A percentile compares a stretch with the other conserved stretches of the same genome.
phyloP scores from a whole-genome alignment of 2,797 vertebrate genomes.

The Syngnathus acus region DNA sequence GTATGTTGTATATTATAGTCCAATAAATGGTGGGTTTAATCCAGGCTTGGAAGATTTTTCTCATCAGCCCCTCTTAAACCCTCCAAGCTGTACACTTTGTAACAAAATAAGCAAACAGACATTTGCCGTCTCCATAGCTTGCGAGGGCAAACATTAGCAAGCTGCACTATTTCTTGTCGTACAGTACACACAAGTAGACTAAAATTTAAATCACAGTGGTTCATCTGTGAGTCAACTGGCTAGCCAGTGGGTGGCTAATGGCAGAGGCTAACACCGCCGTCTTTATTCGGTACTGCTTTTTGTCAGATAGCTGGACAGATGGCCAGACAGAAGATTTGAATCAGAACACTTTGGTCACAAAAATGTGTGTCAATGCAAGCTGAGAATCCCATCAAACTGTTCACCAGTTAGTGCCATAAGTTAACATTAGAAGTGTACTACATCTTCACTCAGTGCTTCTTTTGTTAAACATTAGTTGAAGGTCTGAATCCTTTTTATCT shows the following conservation, averaged over 20 bases:
- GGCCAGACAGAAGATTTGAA: too few relatives aligned
- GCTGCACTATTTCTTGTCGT: not conserved
- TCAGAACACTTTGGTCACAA: too few relatives aligned
- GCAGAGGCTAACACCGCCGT: not conserved
- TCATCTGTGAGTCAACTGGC: too few relatives aligned
- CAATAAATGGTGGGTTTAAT: not conserved
- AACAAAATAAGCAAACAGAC: not conserved
- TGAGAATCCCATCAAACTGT: too few relatives aligned
- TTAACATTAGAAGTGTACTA: too few relatives aligned
- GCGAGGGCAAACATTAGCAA: not conserved
- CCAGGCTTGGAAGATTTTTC: not conserved
- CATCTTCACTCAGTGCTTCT: too few relatives aligned
- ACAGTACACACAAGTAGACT: not conserved
- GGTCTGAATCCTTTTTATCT: too few relatives aligned
- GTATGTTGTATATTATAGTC: conserved; percentile 3
- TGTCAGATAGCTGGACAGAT: not conserved
- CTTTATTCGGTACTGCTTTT: not conserved
- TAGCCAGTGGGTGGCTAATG: not conserved
- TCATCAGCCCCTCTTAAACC: not conserved
- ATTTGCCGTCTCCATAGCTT: not conserved
- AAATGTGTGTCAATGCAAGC: too few relatives aligned
- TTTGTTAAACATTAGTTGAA: not conserved
- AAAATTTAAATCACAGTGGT: too few relatives aligned
- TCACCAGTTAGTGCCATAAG: too few relatives aligned
- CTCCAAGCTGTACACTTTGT: not conserved